Evolutionary conservation across 2,113 vertebrate genomes (phyloP).

Genomic region (Brachirus orientalis): DNA sequence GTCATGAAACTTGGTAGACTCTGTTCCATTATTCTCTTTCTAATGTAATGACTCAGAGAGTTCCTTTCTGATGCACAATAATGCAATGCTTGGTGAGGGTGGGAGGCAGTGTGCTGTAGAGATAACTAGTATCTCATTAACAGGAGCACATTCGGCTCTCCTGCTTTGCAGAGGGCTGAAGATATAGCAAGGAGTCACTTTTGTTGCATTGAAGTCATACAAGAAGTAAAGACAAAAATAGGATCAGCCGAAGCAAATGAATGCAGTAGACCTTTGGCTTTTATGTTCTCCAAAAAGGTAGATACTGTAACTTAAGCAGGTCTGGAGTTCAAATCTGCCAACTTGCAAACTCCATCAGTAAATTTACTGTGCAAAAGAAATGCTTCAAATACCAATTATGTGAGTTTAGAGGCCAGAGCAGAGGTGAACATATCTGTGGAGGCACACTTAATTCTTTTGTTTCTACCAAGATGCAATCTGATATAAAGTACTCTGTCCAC

Average conservation of each 20-base stretch:
- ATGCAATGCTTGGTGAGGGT: constrained; percentile 50
- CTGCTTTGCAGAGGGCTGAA: constrained; percentile 26
- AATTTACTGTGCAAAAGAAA: constrained; percentile 7
- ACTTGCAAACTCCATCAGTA: constrained; percentile 16
- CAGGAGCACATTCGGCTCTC: constrained; percentile 52
- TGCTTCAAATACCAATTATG: constrained; percentile 3
- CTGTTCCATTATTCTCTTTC: constrained; percentile 71
- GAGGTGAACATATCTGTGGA: constrained; percentile 40
- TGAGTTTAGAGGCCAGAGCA: constrained; percentile 22
- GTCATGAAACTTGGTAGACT: constrained; percentile 56
- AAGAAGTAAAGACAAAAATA: constrained; percentile 40
- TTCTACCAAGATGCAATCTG: constrained; percentile 49
- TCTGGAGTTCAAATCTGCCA: constrained; percentile 11
- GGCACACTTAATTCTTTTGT: constrained; percentile 49
- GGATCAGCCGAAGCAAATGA: constrained; percentile 49
- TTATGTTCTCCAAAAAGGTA: constrained; percentile 15
- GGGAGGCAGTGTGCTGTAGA: constrained; percentile 61
- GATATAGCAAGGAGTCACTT: constrained; percentile 30
- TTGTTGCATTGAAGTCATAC: constrained; percentile 30
- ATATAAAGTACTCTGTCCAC: constrained; percentile 61
- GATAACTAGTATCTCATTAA: constrained; percentile 76
- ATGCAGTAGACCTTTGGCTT: constrained; percentile 55
- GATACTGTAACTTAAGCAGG: constrained; percentile 21
- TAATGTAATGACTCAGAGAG: constrained; percentile 63
- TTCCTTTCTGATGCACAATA: constrained; percentile 73